Conservation (phyloP, 1,140 invertebrate genomes). For the Bombus confusus region DNA sequence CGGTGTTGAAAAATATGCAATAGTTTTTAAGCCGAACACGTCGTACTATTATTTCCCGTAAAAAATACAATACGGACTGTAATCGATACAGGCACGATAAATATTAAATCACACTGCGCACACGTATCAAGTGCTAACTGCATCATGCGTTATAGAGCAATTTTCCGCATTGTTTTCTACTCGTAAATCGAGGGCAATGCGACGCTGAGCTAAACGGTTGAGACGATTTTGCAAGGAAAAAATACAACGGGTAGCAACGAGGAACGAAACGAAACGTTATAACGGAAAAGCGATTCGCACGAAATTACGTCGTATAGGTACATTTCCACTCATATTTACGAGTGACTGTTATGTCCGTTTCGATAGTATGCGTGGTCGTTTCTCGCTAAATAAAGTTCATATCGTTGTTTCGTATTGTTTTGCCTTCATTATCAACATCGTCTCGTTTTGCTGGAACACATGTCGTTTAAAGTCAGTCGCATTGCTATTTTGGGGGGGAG, state of each 20-base stretch:
- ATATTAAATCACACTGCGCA: conserved; percentile 41
- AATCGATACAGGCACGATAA: conserved; percentile 34
- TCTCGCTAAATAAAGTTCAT: conserved; percentile 31
- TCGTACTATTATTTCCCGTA: conserved; percentile 24
- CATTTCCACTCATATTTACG: background rate
- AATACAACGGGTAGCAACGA: background rate
- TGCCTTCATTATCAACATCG: conserved; percentile 29
- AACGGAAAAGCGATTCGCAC: background rate
- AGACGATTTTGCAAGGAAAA: conserved; percentile 13
- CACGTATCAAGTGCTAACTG: conserved; percentile 34
- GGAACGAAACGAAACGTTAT: background rate
- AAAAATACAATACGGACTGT: conserved; percentile 38
- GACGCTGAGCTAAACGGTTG: conserved; percentile 21
- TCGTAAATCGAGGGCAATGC: conserved; percentile 30
- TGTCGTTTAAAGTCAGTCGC: conserved; percentile 62
- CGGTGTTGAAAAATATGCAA: conserved; percentile 14
- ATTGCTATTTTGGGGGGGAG: conserved; percentile 52
- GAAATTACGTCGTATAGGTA: background rate
- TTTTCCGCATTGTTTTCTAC: conserved; percentile 27
- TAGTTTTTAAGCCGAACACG: conserved; percentile 31
- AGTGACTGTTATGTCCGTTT: background rate
- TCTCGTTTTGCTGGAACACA: conserved; percentile 20
- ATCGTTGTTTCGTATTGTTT: conserved; percentile 21
- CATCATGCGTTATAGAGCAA: conserved; percentile 15
- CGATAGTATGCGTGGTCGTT: background rate